phyloP scores from a whole-genome alignment of 1,140 invertebrate genomes.

The Drosophila leontia region DNA sequence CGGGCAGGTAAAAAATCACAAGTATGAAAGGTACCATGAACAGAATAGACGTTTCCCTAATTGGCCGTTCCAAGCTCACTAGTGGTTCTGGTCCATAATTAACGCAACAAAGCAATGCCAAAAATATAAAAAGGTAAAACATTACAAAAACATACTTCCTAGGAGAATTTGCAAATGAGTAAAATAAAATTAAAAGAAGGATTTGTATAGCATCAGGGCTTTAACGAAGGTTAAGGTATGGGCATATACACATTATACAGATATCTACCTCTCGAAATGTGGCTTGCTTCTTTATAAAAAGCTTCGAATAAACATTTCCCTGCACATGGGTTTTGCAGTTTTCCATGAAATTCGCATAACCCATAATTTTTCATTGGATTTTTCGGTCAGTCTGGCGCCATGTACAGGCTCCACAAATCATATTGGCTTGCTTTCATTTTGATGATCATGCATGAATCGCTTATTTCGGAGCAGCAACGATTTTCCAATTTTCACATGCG shows the following conservation, averaged over 20 bases:
- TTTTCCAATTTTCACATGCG: slow-evolving; percentile 82
- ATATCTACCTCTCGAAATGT: not conserved
- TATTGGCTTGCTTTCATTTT: slow-evolving; percentile 32
- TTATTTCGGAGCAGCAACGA: slow-evolving; percentile 30
- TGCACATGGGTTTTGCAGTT: not conserved
- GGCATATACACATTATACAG: not conserved
- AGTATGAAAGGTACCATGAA: slow-evolving; percentile 9
- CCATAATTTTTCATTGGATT: not conserved
- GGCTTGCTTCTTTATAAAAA: not conserved
- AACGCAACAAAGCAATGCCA: slow-evolving; percentile 74
- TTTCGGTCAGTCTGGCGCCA: slow-evolving; percentile 42
- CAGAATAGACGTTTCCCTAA: slow-evolving; percentile 12
- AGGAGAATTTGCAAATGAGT: not conserved
- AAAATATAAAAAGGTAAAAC: slow-evolving; percentile 50
- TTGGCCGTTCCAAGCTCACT: slow-evolving; percentile 13
- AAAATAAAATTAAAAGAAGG: not conserved
- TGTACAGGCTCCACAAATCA: slow-evolving; percentile 40
- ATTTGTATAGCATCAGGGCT: not conserved
- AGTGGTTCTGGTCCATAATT: slow-evolving; percentile 63
- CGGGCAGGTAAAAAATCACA: slow-evolving; percentile 14
- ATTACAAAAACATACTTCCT: slow-evolving; percentile 38
- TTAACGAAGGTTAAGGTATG: not conserved
- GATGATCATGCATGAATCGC: slow-evolving; percentile 59
- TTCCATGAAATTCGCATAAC: not conserved
- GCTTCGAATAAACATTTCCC: not conserved